Evolutionary conservation across 2,797 vertebrate genomes (phyloP), one percentile per base, ranked within the genome.

Genomic region (Sarcoramphus papa): DNA sequence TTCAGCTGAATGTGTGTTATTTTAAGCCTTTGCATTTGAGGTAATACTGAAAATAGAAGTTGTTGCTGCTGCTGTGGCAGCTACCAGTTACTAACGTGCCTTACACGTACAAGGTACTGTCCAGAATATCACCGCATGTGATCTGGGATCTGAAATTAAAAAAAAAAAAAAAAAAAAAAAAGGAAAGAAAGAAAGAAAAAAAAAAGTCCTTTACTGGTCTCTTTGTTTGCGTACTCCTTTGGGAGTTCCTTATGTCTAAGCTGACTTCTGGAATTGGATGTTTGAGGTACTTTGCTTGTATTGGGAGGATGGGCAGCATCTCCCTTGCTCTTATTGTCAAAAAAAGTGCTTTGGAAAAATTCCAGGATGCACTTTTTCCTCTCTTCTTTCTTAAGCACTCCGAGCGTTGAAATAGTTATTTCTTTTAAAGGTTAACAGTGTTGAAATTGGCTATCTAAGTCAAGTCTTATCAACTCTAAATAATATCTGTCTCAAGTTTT

Each of bases 361-460:
- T 67, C 68, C 72, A 85, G 78, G n/a, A 47, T 48, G 6, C 54
- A 27, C 53, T 73, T 88, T 95, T 89, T 40, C 62, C 50, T 59
- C 41, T 53, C 37, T 70, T 57, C 35, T 86, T 73, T 82, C 69
- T 92, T 79, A 79, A 65, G 53, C 5, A n/a, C 35, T 82, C 7
- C 0, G 2, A 85, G 67, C 25, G 25, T 45, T 90, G 72, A 77
- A 90, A 83, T 64, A 60, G 41, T 75, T 95, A 80, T n/a, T 94
- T 94, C 56, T 80, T 83, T 67, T 89, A 88, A 94, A 97, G 81
- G 91, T 90, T 93, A 97, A 30, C 48, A 54, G 50, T 92, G 72
- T 93, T 95, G 85, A 93, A 89, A 68, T 68, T 90, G 84, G 78
- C 80, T 89, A 54, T 65, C 75, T 80, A 83, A 81, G 53, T 74